phyloP scores from a whole-genome alignment of 2,113 vertebrate species.

The Cyphomyrus discorhynchus region DNA sequence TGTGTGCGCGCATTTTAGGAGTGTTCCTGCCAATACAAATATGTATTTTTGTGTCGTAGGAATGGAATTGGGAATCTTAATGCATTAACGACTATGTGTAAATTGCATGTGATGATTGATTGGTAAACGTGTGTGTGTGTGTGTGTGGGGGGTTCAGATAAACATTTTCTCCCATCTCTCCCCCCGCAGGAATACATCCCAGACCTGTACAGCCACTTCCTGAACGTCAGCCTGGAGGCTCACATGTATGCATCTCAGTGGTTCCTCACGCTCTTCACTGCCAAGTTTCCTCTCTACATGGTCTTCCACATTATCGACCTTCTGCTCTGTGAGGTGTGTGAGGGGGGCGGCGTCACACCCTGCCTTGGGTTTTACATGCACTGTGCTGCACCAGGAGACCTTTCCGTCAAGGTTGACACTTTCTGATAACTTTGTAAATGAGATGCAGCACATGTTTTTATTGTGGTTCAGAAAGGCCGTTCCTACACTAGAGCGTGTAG shows the following conservation, averaged over 20 bases:
- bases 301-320: conserved; percentile 99
- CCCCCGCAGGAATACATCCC: conserved; percentile 84
- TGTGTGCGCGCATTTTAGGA: neutral
- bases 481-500: neutral
- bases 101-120: neutral
- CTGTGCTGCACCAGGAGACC: neutral
- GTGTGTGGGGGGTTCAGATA: neutral
- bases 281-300: conserved; percentile 99
- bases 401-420: neutral
- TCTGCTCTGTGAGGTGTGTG: conserved; percentile 84
- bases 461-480: neutral
- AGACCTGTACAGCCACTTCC: conserved; percentile 91
- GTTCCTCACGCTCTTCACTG: conserved; percentile 98
- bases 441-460: neutral
- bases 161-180: neutral
- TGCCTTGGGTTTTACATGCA: neutral
- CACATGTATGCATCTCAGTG: conserved; percentile 99
- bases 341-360: neutral
- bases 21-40: neutral
- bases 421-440: neutral
- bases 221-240: conserved; percentile 92
- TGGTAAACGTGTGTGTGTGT: neutral
- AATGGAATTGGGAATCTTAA: neutral
- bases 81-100: neutral
- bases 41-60: neutral